These are phyloP conservation scores for Mohoua ochrocephala DNA, from an alignment of 2,113 vertebrate genomes.

Conservation along the genomic window DNA sequence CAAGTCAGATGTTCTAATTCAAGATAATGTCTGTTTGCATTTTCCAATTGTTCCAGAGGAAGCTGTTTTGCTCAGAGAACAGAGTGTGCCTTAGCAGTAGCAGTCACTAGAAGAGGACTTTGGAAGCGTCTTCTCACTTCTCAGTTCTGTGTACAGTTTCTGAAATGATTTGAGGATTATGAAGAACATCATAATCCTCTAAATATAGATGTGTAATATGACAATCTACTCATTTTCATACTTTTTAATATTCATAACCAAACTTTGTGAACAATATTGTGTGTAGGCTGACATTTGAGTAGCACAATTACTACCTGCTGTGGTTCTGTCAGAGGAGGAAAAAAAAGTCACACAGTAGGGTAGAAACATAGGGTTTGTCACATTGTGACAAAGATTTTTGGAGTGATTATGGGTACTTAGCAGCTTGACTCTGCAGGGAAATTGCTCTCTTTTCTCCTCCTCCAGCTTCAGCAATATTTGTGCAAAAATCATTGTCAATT, in stretches of 20 bases:
- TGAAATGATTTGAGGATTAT: neutral
- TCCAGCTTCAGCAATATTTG: neutral
- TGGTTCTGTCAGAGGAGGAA: neutral
- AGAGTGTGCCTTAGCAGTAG: neutral
- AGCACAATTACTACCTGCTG: conserved; percentile 56
- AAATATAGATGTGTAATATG: conserved; percentile 27
- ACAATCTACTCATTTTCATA: conserved; percentile 8
- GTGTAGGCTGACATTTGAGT: conserved; percentile 45
- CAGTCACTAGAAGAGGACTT: neutral
- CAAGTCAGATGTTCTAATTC: neutral
- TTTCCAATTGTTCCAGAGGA: neutral
- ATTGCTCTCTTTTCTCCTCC: neutral
- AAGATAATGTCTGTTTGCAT: neutral
- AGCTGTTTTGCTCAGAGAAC: neutral
- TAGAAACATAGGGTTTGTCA: conserved; percentile 16
- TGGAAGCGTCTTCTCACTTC: neutral
- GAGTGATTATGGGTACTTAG: conserved; percentile 10
- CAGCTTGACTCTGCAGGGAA: conserved; percentile 4
- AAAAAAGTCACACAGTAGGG: neutral
- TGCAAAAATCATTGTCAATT: neutral
- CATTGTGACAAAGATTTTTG: neutral
- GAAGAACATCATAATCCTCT: neutral
- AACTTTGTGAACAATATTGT: conserved; percentile 11
- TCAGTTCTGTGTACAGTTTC: neutral
- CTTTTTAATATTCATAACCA: conserved; percentile 11